These are phyloP conservation scores for Helicoverpa armigera DNA, from an alignment of 1,140 invertebrate species.

Conservation along the genomic window DNA sequence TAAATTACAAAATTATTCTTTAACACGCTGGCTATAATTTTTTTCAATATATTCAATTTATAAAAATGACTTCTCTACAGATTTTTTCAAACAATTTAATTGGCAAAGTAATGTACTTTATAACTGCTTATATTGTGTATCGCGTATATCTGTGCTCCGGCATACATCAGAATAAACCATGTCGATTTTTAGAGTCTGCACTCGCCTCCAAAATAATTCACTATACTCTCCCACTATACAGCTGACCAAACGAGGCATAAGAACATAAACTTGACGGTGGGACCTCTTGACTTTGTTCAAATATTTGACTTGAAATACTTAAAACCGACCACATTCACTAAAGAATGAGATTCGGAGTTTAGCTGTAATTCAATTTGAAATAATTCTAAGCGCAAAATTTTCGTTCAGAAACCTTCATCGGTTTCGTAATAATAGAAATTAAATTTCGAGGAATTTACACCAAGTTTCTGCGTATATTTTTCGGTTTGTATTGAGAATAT, in stretches of 20 bases:
- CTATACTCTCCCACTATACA: too few species aligned
- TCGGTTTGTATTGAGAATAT: background rate
- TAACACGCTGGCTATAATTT: too few species aligned
- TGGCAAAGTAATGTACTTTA: too few species aligned
- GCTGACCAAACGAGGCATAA: conserved; percentile 52
- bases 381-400: conserved; percentile 36
- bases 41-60: too few species aligned
- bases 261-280: conserved; percentile 58
- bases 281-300: conserved; percentile 66
- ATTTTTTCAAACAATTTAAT: too few species aligned
- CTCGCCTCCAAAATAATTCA: background rate
- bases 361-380: conserved; percentile 31
- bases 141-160: too few species aligned
- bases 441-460: background rate
- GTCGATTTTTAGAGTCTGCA: background rate
- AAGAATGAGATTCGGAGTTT: conserved; percentile 32
- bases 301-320: conserved; percentile 69
- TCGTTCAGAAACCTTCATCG: conserved; percentile 12
- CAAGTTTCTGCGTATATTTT: conserved; percentile 3
- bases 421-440: conserved; percentile 21
- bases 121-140: too few species aligned
- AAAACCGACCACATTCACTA: conserved; percentile 42
- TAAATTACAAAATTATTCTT: too few species aligned
- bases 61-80: too few species aligned
- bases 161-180: too few species aligned